These are phyloP conservation scores for Ophiothrix spiculata DNA, from an alignment of 35 echinoderm and acorn worm genomes.

Conservation along the genomic window DNA sequence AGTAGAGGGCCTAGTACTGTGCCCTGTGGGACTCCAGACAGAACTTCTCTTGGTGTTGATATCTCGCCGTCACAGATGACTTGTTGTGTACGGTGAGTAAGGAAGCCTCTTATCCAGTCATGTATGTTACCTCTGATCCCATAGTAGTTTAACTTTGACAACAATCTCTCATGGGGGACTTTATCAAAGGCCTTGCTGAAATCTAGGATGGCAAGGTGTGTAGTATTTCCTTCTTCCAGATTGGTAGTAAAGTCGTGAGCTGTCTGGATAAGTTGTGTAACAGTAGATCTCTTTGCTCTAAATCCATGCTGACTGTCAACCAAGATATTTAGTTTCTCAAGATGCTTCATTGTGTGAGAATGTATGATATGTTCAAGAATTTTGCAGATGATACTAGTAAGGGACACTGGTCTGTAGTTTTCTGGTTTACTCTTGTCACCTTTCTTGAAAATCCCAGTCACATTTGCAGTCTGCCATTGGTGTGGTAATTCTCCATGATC, in stretches of 20 bases:
- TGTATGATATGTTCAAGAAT: conserved; percentile 40
- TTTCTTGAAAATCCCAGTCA: conserved; percentile 22
- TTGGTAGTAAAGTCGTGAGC: conserved; percentile 10
- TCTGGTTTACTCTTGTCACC: not conserved
- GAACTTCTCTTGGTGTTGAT: not conserved
- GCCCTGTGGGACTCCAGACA: conserved; percentile 13
- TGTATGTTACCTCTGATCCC: conserved; percentile 27
- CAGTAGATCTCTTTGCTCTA: conserved; percentile 15
- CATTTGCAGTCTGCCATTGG: conserved; percentile 7
- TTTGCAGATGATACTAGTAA: conserved; percentile 25
- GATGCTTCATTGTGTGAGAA: conserved; percentile 27
- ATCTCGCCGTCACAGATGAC: conserved; percentile 4
- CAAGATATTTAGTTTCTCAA: conserved; percentile 24
- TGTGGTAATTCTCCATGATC: not conserved
- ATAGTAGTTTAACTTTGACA: conserved; percentile 22
- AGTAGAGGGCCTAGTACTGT: conserved; percentile 12
- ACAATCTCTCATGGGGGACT: conserved; percentile 17
- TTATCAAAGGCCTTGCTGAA: conserved; percentile 37
- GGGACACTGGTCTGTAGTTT: conserved; percentile 24
- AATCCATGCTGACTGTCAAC: conserved; percentile 41
- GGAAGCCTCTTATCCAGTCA: conserved; percentile 43
- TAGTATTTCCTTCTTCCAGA: conserved; percentile 15
- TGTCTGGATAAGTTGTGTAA: not conserved
- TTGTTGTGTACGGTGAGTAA: conserved; percentile 35
- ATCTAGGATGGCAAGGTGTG: conserved; percentile 29